Evolutionary conservation across 2,888 invertebrate genomes (phyloP).

Genomic region (Baronia brevicornis): DNA sequence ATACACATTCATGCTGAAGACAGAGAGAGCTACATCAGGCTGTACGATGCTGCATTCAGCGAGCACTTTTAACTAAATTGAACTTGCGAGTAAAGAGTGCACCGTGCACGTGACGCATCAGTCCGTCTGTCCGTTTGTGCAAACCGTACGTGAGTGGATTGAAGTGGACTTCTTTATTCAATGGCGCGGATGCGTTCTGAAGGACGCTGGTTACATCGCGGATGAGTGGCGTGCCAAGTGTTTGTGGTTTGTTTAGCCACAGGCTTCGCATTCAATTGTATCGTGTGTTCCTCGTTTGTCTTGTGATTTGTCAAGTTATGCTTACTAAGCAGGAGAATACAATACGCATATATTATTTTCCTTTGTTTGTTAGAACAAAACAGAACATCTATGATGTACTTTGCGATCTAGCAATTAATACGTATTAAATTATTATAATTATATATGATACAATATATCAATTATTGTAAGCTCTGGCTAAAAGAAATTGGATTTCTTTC

Average conservation of each 20-base stretch:
- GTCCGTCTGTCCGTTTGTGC: slow-evolving; percentile 49
- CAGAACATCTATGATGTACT: no score
- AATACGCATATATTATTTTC: no score
- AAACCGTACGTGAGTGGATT: slow-evolving; percentile 57
- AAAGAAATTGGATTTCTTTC: no score
- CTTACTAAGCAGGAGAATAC: no score
- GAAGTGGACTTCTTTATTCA: slow-evolving; percentile 32
- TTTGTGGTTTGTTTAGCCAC: slow-evolving; percentile 30
- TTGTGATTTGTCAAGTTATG: no score
- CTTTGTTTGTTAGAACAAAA: no score
- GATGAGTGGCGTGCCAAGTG: slow-evolving; percentile 43
- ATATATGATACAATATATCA: no score
- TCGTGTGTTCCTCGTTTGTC: no score
- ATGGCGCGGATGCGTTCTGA: slow-evolving; percentile 38
- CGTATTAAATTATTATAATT: no score
- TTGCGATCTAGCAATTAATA: no score
- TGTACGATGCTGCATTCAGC: slow-evolving; percentile 44
- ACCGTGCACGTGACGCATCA: slow-evolving; percentile 54
- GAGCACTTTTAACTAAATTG: slow-evolving; percentile 71
- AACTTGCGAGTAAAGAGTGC: slow-evolving; percentile 57
- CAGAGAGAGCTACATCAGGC: slow-evolving; percentile 47
- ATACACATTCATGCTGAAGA: no score
- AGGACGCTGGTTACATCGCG: slow-evolving; percentile 31
- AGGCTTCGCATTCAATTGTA: slow-evolving; percentile 18
- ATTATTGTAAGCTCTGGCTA: no score